Evolutionary conservation across 2,113 vertebrate species (phyloP).

Genomic region (Oryzias curvinotus): DNA sequence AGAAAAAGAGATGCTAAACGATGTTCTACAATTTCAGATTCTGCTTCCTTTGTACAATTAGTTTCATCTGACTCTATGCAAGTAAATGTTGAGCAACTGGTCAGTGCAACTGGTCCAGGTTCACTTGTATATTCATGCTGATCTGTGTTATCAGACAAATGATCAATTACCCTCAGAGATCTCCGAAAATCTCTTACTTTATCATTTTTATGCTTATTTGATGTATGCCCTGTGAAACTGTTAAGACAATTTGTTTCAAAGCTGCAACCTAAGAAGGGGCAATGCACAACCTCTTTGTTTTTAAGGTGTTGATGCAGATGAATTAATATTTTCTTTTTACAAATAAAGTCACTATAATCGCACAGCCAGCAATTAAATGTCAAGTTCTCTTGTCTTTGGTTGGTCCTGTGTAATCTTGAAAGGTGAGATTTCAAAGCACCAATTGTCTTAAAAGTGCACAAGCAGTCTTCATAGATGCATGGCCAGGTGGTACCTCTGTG

Average conservation of each 20-base stretch:
- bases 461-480: slow-evolving; percentile 16
- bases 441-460: slow-evolving; percentile 6
- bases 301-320: slow-evolving; percentile 18
- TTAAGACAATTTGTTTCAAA: slow-evolving; percentile 12
- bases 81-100: not conserved
- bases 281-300: slow-evolving; percentile 18
- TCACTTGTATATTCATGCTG: no score
- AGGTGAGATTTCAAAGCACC: slow-evolving; percentile 12
- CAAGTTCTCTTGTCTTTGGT: slow-evolving; percentile 10
- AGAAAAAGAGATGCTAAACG: not conserved
- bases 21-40: not conserved
- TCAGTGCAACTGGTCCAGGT: not conserved
- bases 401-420: slow-evolving; percentile 10
- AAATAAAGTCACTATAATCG: not conserved
- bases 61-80: not conserved
- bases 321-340: slow-evolving; percentile 8
- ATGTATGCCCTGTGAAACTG: not conserved
- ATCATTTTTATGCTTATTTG: slow-evolving; percentile 10
- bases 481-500: slow-evolving; percentile 21
- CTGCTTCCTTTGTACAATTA: not conserved
- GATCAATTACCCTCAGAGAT: not conserved
- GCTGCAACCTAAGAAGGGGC: slow-evolving; percentile 9
- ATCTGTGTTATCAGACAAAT: slow-evolving; percentile 2
- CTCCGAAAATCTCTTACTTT: not conserved
- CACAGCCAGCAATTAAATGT: slow-evolving; percentile 14